Evolutionary conservation across 2,797 vertebrate species (phyloP).

Genomic region (Xenopus petersii): DNA sequence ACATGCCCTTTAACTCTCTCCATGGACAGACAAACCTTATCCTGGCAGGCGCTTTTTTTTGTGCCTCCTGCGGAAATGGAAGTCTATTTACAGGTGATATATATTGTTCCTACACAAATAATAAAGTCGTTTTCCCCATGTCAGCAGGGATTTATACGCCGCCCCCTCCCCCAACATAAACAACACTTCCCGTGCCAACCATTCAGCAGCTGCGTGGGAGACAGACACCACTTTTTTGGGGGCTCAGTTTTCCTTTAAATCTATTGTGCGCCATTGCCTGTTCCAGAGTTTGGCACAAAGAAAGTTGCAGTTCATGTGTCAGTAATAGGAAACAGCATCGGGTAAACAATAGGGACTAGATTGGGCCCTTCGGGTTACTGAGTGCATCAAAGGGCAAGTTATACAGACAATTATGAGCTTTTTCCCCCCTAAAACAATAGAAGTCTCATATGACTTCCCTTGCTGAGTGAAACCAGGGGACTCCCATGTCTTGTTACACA

Average conservation of each 20-base stretch:
- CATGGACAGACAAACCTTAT: too few relatives aligned
- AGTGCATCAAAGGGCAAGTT: too few relatives aligned
- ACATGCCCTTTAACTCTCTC: too few relatives aligned
- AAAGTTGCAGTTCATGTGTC: background rate
- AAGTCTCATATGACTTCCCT: too few relatives aligned
- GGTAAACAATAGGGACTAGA: background rate
- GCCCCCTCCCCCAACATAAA: constrained; percentile 5
- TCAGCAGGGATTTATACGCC: constrained; percentile 24
- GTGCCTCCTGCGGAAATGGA: background rate
- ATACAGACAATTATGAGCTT: too few relatives aligned
- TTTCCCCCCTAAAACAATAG: too few relatives aligned
- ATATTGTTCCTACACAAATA: constrained; percentile 32
- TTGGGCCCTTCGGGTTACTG: too few relatives aligned
- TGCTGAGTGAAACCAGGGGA: too few relatives aligned
- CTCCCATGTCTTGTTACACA: too few relatives aligned
- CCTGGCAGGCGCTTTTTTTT: background rate
- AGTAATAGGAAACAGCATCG: constrained; percentile 10
- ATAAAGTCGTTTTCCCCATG: background rate
- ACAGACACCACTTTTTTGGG: background rate
- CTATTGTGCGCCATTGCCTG: constrained; percentile 26
- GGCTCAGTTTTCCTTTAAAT: background rate
- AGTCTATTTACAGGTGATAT: constrained; percentile 24
- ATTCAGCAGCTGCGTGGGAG: constrained; percentile 13
- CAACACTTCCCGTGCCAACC: constrained; percentile 25
- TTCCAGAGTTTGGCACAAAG: background rate